Base-by-base conservation (phyloP, 2,797 vertebrate genomes). In the Eutrigla gurnardus region DNA sequence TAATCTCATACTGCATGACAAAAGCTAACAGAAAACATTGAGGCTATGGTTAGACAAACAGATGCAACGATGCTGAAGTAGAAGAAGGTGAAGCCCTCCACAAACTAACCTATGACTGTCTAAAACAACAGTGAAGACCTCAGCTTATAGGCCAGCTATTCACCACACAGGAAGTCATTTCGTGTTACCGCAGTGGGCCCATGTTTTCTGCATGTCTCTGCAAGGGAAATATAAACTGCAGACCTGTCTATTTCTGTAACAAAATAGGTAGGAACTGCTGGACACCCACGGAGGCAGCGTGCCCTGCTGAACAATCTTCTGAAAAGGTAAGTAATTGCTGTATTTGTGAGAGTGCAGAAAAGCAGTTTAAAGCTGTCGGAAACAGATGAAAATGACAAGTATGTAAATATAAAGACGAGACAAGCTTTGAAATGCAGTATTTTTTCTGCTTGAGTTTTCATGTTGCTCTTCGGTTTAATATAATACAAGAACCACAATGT, bases 141-240 rank as follows among this genome's bases (percentile, higher is more conserved):
- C 2, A 6, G 7, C 37, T 60, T 81, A 46, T 33, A 86, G 85
- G 86, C 77, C 82, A 86, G 65, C 81, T 47, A 46, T 58, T 78
- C 75, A 85, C 82, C 87, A 86, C 86, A 89, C 88, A 93, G 92
- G 92, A 93, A 93, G 84, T 85, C 32, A 65, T 73, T 81, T 75
- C 49, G 40, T 70, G 68, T 87, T 87, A 54, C 55, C 55, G 85
- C 82, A 78, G 79, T 83, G 77, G 83, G 86, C 78, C 78, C 76
- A 71, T 33, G 63, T 71, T 64, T 64, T 68, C n/a, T 74, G 43
- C 32, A 0, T n/a, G 1, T 70, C 35, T 43, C 8, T 5, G 8
- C 0, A 40, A 53, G 35, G 35, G 45, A 47, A 35, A 77, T n/a
- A 45, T 65, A 79, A 77, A 64, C 36, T 35, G 33, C 52, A 64